Base-by-base conservation (phyloP, 2,888 invertebrate species). In the Alitta virens region DNA sequence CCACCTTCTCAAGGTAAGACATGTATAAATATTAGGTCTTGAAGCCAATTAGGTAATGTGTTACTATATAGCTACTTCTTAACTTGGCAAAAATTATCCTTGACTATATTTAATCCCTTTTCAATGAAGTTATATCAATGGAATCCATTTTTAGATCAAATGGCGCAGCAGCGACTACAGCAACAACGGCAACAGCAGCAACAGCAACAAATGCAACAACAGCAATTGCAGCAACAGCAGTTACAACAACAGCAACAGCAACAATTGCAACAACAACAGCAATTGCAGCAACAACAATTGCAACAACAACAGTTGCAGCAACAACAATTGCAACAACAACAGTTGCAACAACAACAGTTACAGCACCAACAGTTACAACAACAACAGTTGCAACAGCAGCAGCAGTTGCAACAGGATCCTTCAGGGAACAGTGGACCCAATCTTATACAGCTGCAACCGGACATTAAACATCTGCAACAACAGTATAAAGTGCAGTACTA, bases 181-280 rank as follows among this genome's bases (percentile, higher is more conserved):
- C 59, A 63, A 25, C 54, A 56, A 40, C 56, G 3, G 16, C 57
- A 56, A 16, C 56, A 25, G n/a, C 56, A 38, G 23, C 26, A 33
- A 24, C 59, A 61, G 23, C 51, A 56, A 56, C 55, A 43, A 21
- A 50, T 42, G 51, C 58, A 54, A 16, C 60, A 63, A 40, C 56
- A 46, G 23, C 26, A 49, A 21, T 53, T 53, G 14, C 55, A 54
- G 42, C 64, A 63, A 38, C 49, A 24, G 26, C 55, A 63, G 38
- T 62, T 58, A 52, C 56, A 62, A 53, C 63, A 63, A 42, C 53
- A 51, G 21, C 57, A 64, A 16, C 58, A 62, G 23, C 57, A 63
- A 23, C 46, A 62, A 50, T 54, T 57, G 23, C 27, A 27, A 49
- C 62, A 62, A 27, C 58, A 63, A 23, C 54, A 62, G 24, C 57